phyloP scores from a whole-genome alignment of 2,888 invertebrate genomes.

The Chaetogeoica ovagalla region DNA sequence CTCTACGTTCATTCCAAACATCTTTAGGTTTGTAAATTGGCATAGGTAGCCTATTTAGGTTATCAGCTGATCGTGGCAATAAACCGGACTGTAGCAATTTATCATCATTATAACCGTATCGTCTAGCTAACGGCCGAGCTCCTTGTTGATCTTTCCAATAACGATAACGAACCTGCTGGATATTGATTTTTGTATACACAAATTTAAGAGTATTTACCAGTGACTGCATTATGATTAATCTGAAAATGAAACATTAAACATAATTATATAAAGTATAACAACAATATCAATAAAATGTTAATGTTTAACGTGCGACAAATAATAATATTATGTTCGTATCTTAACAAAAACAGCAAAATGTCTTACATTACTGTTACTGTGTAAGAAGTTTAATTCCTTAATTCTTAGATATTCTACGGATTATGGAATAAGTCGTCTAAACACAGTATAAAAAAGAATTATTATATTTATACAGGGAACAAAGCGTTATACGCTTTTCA shows the following conservation, averaged over 20 bases:
- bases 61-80: slow-evolving; percentile 68
- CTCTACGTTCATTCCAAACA: slow-evolving; percentile 75
- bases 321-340: not conserved
- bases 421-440: too few species aligned
- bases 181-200: slow-evolving; percentile 35
- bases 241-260: slow-evolving; percentile 14
- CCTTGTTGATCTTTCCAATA: slow-evolving; percentile 55
- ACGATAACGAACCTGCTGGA: slow-evolving; percentile 52
- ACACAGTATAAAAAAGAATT: too few species aligned
- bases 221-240: slow-evolving; percentile 36
- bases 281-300: not conserved
- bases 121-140: slow-evolving; percentile 61
- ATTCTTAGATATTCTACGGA: not conserved
- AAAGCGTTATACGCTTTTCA: too few species aligned
- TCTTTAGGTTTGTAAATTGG: slow-evolving; percentile 71
- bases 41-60: slow-evolving; percentile 65
- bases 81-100: slow-evolving; percentile 66
- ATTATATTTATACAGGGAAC: too few species aligned
- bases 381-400: not conserved
- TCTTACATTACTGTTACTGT: not conserved
- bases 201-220: slow-evolving; percentile 34
- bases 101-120: slow-evolving; percentile 67
- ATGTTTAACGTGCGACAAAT: not conserved
- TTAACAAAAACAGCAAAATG: not conserved
- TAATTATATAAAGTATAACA: not conserved